A percentile compares a stretch with the other conserved stretches of the same genome.
Conservation (phyloP, 2,113 vertebrate species). For the Benitochromis conjunctus region DNA sequence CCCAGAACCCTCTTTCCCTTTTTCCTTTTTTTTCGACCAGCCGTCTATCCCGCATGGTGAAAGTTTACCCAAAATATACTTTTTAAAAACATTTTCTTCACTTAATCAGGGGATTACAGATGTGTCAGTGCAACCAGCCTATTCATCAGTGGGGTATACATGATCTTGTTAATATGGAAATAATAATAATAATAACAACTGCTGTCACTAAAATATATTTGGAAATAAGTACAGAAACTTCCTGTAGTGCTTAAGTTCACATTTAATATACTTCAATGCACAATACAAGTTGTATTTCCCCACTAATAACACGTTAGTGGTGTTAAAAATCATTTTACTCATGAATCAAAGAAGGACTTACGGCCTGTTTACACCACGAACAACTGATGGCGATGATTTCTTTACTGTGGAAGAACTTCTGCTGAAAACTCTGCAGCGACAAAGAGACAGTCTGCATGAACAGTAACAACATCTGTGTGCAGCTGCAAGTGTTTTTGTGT, state of each 20-base stretch:
- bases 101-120: neutral
- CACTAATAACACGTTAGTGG: neutral
- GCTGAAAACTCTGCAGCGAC: conserved; percentile 88
- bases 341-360: conserved; percentile 68
- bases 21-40: no score
- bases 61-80: no score
- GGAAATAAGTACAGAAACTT: neutral
- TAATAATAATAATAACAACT: neutral
- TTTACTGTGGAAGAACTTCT: conserved; percentile 99
- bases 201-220: neutral
- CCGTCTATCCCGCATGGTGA: no score
- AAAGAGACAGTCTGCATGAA: neutral
- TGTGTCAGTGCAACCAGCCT: neutral
- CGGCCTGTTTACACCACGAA: conserved; percentile 98
- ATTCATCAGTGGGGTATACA: neutral
- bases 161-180: neutral
- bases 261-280: neutral
- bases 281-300: neutral
- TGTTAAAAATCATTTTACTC: neutral
- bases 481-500: neutral
- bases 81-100: no score
- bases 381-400: conserved; percentile 99
- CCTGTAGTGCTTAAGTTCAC: neutral
- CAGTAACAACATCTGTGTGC: neutral
- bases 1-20: no score